Conservation (phyloP, 2,888 invertebrate species). For the Frankliniella fusca region DNA sequence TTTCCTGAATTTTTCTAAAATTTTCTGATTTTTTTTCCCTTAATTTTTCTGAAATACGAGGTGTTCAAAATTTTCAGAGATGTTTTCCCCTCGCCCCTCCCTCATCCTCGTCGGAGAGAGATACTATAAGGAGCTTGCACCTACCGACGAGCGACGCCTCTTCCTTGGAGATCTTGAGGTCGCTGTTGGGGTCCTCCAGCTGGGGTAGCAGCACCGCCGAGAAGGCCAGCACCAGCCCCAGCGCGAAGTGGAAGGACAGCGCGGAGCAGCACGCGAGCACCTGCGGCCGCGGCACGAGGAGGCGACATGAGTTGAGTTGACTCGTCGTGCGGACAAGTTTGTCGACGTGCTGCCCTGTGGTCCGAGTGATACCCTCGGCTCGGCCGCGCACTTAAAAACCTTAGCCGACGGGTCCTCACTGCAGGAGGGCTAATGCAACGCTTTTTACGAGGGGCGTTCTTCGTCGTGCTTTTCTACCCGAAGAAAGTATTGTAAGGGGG, state of each 20-base stretch:
- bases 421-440: no score
- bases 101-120: neutral
- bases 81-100: neutral
- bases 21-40: no score
- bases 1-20: no score
- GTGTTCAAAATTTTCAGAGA: no score
- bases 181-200: constrained; percentile 46
- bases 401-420: neutral
- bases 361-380: no score
- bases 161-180: constrained; percentile 45
- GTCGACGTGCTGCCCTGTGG: no score
- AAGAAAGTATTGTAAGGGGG: no score
- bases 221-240: constrained; percentile 57
- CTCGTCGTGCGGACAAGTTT: no score
- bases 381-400: neutral
- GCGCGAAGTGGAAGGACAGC: constrained; percentile 57
- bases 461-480: no score
- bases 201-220: constrained; percentile 56
- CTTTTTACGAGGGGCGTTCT: no score
- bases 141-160: constrained; percentile 56
- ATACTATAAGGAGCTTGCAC: constrained; percentile 33
- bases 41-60: no score
- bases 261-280: constrained; percentile 53
- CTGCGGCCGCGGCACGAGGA: constrained; percentile 43
- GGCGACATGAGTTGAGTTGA: neutral